Evolutionary conservation across 2,113 vertebrate species (phyloP), one percentile per base, ranked within the genome.

Genomic region (Notothenia rossii): DNA sequence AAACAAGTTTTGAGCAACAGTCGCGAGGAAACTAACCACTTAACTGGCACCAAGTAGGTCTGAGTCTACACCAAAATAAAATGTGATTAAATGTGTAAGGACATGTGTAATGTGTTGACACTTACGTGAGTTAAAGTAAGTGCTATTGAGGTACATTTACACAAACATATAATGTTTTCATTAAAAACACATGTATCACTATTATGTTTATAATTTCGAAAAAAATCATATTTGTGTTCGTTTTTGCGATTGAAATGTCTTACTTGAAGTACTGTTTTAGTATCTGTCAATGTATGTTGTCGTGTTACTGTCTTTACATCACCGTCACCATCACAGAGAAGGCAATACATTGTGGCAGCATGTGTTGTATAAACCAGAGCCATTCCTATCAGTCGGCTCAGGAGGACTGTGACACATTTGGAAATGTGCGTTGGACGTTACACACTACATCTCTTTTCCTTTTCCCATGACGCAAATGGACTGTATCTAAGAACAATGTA

Each of bases 371-470:
- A 54, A 75, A 79, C 54, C 82, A 83, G 76, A 68, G 51, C 49
- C 45, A 5, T 12, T 80, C 79, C 83, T 85, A 85, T 90, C 88
- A 69, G 63, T 9, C 25, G 43, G 48, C 62, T 64, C 55, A 64
- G 55, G 43, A 64, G 64, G 76, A 70, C 45, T 60, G 67, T 43
- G 66, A 77, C 85, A 76, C 15, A 78, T 78, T 72, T 76, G 63
- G 73, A 75, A 72, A 70, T 65, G 70, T 83, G 74, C 9, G 33
- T 85, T 40, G 69, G 73, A 74, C 59, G 77, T 59, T 33, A 64
- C 62, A 43, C 69, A 9, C 48, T 36, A 17, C 17, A 10, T 76
- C 69, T 15, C 53, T 56, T 58, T 14, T 67, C 46, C 59, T 40
- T 71, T 85, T 62, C 70, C 73, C 56, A 82, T 70, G 40, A 82